Base-by-base conservation (phyloP, 2,113 vertebrate genomes). In the Natator depressus region DNA sequence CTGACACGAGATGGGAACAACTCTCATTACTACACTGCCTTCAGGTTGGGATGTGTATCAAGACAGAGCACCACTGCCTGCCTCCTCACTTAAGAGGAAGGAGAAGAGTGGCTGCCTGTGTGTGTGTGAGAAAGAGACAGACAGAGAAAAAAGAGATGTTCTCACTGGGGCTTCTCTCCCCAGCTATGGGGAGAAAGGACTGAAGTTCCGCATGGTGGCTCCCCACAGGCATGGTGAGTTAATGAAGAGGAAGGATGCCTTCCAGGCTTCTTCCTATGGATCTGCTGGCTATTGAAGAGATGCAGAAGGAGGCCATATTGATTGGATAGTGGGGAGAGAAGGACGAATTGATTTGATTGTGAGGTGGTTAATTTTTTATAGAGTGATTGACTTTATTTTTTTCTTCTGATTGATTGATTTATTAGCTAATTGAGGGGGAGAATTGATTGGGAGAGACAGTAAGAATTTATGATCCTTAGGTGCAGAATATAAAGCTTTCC, bases 341-440 rank as follows among this genome's bases (percentile, higher is more conserved):
- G 57, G 65, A 59, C 57, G 35, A 91, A 97, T 95, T 93, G 94
- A 97, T 97, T 90, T 94, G 89, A 94, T 85, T 88, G 92, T 35
- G 87, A 89, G 92, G 83, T 81, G 27, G 78, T 83, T 27, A 11
- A 14, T 79, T 96, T 97, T 79, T 95, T 96, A 94, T 96, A 94
- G 96, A 96, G 89, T 85, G 49, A 19, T 50, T 35, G 31, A 75
- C 89, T 96, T 95, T 95, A 95, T 81, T 81, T 49, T 42, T 53
- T 78, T 46, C 42, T 65, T 53, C 29, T 82, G 85, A 97, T 95
- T 82, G 85, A 97, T 95, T 89, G 92, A 95, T 69, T 94, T 96
- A 97, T 95, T 95, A 93, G 84, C 87, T 95, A 96, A 96, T 89
- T 89, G 96, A 96, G 93, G 87, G 83, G 82, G 38, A 89, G 50